Evolutionary conservation across 2,888 invertebrate species (phyloP).

Genomic region (Drosophila stalkeri): DNA sequence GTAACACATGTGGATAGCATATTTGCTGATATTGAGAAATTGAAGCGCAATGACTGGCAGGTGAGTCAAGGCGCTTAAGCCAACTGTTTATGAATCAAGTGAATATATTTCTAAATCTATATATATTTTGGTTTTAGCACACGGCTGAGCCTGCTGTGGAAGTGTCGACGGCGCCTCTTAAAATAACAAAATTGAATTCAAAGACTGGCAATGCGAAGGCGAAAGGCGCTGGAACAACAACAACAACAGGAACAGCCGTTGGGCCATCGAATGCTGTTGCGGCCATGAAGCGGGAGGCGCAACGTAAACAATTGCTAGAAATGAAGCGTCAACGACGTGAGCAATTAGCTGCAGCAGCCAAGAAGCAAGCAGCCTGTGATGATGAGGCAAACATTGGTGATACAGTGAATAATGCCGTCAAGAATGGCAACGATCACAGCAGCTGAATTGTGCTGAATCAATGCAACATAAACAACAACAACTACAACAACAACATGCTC

Average conservation of each 20-base stretch:
- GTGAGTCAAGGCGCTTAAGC: slow-evolving; percentile 44
- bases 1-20: slow-evolving; percentile 93
- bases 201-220: slow-evolving; percentile 63
- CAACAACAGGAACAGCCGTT: slow-evolving; percentile 15
- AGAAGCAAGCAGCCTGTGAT: slow-evolving; percentile 43
- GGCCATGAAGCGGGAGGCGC: slow-evolving; percentile 88
- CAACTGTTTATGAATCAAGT: background rate
- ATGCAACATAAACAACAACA: slow-evolving; percentile 13
- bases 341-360: slow-evolving; percentile 70
- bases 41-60: slow-evolving; percentile 90
- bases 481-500: slow-evolving; percentile 54
- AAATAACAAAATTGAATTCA: slow-evolving; percentile 51
- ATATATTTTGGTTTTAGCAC: slow-evolving; percentile 28
- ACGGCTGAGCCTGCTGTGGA: slow-evolving; percentile 41
- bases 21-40: slow-evolving; percentile 89
- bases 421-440: slow-evolving; percentile 43
- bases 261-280: slow-evolving; percentile 80
- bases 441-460: slow-evolving; percentile 70
- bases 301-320: slow-evolving; percentile 92
- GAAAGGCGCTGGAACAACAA: slow-evolving; percentile 37
- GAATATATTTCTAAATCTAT: background rate
- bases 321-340: slow-evolving; percentile 84
- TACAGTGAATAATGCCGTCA: slow-evolving; percentile 50
- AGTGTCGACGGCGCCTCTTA: slow-evolving; percentile 15
- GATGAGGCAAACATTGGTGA: slow-evolving; percentile 28